Evolutionary conservation across 2,888 invertebrate species (phyloP).

Genomic region (Parelbella ahira): DNA sequence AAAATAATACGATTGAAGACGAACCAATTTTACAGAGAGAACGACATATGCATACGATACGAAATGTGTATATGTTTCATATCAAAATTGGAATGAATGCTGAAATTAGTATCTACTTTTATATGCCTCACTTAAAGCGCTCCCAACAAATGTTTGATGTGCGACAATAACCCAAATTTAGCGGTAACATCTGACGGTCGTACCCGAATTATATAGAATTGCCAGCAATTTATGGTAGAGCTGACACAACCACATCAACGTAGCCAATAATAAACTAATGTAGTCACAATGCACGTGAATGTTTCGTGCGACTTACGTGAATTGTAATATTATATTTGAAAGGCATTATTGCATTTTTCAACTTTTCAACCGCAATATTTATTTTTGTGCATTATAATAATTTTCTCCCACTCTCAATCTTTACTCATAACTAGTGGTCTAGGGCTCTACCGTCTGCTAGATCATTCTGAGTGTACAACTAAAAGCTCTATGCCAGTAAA

Average conservation of each 20-base stretch:
- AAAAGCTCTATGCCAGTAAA: too few species aligned
- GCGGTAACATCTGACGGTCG: constrained; percentile 4
- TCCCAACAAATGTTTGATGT: neutral
- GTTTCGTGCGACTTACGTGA: neutral
- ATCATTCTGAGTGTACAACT: too few species aligned
- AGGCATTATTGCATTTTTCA: too few species aligned
- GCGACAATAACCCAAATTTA: neutral
- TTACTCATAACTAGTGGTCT: too few species aligned
- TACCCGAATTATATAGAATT: constrained; percentile 2
- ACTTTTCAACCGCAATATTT: too few species aligned
- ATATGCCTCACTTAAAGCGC: neutral
- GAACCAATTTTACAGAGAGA: too few species aligned
- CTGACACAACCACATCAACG: neutral
- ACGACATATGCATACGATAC: too few species aligned
- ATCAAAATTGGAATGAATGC: neutral
- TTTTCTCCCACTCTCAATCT: too few species aligned
- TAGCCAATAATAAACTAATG: constrained; percentile 2
- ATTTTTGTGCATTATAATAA: too few species aligned
- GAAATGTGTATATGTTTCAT: too few species aligned
- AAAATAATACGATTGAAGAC: too few species aligned
- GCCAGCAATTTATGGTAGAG: constrained; percentile 2
- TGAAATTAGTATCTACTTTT: neutral
- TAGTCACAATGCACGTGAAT: neutral
- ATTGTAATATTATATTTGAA: neutral
- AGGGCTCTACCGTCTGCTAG: too few species aligned